Evolutionary conservation across 2,888 invertebrate species (phyloP), one percentile per base, ranked within the genome.

Genomic region (Cephus nigrinus): DNA sequence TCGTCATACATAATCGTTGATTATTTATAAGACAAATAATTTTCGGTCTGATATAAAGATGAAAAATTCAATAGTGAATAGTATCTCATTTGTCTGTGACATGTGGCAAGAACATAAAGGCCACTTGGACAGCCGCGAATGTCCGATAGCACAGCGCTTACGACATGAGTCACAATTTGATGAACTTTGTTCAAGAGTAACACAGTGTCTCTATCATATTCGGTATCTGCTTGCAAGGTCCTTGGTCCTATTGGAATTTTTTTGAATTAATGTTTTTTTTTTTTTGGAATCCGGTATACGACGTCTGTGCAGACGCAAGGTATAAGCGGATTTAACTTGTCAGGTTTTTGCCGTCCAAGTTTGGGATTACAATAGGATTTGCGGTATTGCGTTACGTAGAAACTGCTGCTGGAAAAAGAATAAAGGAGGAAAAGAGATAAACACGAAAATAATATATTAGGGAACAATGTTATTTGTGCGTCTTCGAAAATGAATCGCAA

Each of bases 161-260:
- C 31, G 9, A 2, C 32, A 33, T 71, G 71, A 71, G 12, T 71
- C 71, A 71, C 71, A 33, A 31, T 32, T 30, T 33, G 71, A 71
- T 33, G 71, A 32, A 71, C 71, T 71, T 71, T 71, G 71, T 33
- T 71, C 71, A 23, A 31, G 55, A 32, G 71, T 33, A 32, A 71
- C 12, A 30, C 1, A 71, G 36, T 36, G 71, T 71, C 11, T 30
- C 9, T 69, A 76, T 76, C 71, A 31, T 15, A 76, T 76, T 34
- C 11, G 34, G 34, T 73, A 32, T 76, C 11, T 31, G 30, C 31
- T 76, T 32, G 11, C 40, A 31, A 33, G 32, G 73, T 32, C 15
- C 30, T 33, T 73, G 76, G 72, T 32, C 34, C 40, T 73, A 55
- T 35, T 32, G 33, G 15, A 40, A 33, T 32, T 34, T 9, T 33